Evolutionary conservation across 2,797 vertebrate genomes (phyloP), one percentile per base, ranked within the genome.

Genomic region (Chromis chromis): DNA sequence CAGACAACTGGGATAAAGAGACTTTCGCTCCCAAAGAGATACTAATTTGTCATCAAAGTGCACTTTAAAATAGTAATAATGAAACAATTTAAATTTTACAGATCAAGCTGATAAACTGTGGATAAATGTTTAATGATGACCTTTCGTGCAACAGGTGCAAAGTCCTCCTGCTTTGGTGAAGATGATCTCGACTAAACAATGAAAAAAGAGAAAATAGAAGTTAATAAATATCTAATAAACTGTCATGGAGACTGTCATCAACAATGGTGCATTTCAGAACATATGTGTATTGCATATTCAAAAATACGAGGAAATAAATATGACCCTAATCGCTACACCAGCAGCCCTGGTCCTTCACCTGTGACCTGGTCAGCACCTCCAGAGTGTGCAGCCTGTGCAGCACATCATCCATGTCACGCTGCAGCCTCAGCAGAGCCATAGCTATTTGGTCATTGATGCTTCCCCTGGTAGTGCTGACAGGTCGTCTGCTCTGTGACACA

Each of bases 351-450:
- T n/a, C 40, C 50, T 67, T 91, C 81, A 98, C 97, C 96, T 96
- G 95, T 0, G 95, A 94, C 21, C 93, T 85, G 0, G 94, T 92
- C 17, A 94, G 92, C 0, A 88, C 91, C 86, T 99, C 97, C 90
- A 98, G 92, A 21, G 93, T 82, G 1, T 95, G 95, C 59, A 99
- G 89, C 82, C 96, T 95, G 86, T 95, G 95, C 39, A 97, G 88
- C 62, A 97, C 95, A 0, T 91, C 92, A 88, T 95, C 93, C 98
- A 99, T 98, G 89, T 99, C 96, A 5, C 95, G 94, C 78, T 99
- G 97, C 84, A 99, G 77, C 65, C 92, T 88, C 83, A 95, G 93
- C 78, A 99, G 94, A 62, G 95, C 94, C 0, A 94, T 73, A 0
- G 94, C 94, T 7, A 99, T 96, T 85, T 97, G 96, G 64, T 96